Conservation (phyloP, 2,888 invertebrate genomes). For the Pseudanteris insignis region DNA sequence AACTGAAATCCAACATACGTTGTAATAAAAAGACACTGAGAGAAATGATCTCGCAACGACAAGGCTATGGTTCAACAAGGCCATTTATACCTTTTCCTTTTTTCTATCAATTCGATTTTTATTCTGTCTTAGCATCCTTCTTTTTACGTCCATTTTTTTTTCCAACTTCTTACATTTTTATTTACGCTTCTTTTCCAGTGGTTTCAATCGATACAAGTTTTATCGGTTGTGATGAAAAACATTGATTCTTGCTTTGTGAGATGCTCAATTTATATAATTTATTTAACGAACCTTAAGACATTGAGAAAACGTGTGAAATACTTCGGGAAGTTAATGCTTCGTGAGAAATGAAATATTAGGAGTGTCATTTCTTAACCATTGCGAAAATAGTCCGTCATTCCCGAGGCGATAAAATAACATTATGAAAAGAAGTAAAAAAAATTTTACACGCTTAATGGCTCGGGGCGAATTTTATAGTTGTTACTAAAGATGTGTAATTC, state of each 20-base stretch:
- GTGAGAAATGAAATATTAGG: conserved; percentile 24
- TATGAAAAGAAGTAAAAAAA: background rate
- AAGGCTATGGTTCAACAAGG: too few relatives aligned
- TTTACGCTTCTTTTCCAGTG: too few relatives aligned
- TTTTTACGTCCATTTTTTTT: background rate
- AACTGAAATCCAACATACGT: conserved; percentile 15
- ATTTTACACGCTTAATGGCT: background rate
- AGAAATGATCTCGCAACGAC: too few relatives aligned
- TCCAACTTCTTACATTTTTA: background rate
- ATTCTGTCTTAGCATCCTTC: background rate
- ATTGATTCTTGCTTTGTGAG: too few relatives aligned
- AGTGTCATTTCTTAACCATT: background rate
- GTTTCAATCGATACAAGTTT: too few relatives aligned
- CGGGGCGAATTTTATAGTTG: background rate
- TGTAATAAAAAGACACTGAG: too few relatives aligned
- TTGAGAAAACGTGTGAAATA: conserved; percentile 28
- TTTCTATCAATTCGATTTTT: too few relatives aligned
- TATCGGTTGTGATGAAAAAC: too few relatives aligned
- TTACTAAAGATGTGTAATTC: background rate
- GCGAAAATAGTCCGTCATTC: background rate
- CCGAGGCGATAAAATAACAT: background rate
- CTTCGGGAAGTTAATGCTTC: conserved; percentile 26
- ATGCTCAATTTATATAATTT: conserved; percentile 27
- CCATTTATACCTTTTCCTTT: too few relatives aligned
- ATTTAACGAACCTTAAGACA: conserved; percentile 31